A percentile compares a stretch with the other conserved stretches of the same genome.
These are phyloP conservation scores for Uria lomvia DNA, from an alignment of 2,113 vertebrate species.

Conservation along the genomic window DNA sequence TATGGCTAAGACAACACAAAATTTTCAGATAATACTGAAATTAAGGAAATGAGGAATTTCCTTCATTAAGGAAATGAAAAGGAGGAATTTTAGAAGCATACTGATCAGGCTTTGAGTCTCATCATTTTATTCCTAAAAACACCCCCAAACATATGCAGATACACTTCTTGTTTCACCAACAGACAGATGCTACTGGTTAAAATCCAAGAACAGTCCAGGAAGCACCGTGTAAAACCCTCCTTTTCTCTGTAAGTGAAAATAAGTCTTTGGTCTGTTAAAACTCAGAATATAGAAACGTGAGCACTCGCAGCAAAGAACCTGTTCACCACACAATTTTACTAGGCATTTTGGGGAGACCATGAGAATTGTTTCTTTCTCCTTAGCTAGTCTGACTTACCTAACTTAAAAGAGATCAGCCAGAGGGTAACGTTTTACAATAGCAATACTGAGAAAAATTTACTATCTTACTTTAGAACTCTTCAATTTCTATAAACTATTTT, in stretches of 20 bases:
- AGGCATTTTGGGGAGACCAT: neutral
- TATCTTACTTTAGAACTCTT: neutral
- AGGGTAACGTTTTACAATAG: neutral
- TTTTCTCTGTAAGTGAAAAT: neutral
- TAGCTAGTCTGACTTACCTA: neutral
- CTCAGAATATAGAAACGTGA: neutral
- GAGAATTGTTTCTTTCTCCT: neutral
- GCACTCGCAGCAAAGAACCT: neutral
- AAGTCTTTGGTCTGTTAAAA: neutral
- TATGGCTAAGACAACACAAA: neutral
- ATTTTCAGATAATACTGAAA: neutral
- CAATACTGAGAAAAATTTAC: neutral
- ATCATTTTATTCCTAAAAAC: neutral
- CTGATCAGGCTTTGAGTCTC: neutral
- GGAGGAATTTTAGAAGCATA: neutral
- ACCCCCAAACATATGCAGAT: rapidly evolving
- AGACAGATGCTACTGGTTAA: neutral
- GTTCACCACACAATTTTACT: neutral
- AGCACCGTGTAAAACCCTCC: neutral
- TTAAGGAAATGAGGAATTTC: too few relatives aligned
- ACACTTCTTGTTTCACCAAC: neutral
- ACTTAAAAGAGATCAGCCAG: neutral
- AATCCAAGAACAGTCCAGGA: neutral
- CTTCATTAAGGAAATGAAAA: neutral
- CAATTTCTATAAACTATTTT: neutral